A percentile compares a stretch with the other conserved stretches of the same genome.
These are phyloP conservation scores for Chelonia mydas DNA, from an alignment of 2,797 vertebrate species.

Conservation along the genomic window DNA sequence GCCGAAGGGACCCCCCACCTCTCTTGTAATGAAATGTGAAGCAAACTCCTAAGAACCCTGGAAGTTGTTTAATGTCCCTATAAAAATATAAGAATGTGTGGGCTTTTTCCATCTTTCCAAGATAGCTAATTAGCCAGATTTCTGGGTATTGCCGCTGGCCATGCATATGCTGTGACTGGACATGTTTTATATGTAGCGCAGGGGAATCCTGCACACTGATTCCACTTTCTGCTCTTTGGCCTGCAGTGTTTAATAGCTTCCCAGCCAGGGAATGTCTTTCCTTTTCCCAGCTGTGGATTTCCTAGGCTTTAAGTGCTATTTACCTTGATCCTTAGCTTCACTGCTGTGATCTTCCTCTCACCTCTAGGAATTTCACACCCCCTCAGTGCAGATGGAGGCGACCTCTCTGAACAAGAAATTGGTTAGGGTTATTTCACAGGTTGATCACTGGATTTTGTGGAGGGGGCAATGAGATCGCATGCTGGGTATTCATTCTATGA, in stretches of 20 bases:
- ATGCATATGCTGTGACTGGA: background rate
- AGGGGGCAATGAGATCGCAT: background rate
- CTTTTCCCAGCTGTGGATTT: background rate
- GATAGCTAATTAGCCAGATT: constrained; percentile 3
- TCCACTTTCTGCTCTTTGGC: background rate
- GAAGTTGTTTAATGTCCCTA: background rate
- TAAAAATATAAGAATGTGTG: background rate
- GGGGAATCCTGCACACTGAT: background rate
- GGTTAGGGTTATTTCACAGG: rapidly evolving
- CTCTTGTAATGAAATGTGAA: background rate
- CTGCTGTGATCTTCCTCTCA: background rate
- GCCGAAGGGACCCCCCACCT: background rate
- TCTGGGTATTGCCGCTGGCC: background rate
- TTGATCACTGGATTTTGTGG: background rate
- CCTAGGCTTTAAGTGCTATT: background rate
- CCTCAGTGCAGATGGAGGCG: rapidly evolving
- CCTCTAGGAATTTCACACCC: rapidly evolving
- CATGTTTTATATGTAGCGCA: background rate
- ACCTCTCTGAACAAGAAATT: rapidly evolving
- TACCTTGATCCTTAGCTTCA: rapidly evolving
- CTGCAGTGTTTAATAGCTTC: background rate
- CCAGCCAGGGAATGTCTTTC: constrained; percentile 5
- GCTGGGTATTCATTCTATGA: background rate
- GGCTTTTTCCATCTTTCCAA: constrained; percentile 19
- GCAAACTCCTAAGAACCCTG: background rate